Percentiles rank a stretch among this genome's conserved stretches.
Evolutionary conservation across 1,140 invertebrate species (phyloP).

Genomic region (Samia ricini): DNA sequence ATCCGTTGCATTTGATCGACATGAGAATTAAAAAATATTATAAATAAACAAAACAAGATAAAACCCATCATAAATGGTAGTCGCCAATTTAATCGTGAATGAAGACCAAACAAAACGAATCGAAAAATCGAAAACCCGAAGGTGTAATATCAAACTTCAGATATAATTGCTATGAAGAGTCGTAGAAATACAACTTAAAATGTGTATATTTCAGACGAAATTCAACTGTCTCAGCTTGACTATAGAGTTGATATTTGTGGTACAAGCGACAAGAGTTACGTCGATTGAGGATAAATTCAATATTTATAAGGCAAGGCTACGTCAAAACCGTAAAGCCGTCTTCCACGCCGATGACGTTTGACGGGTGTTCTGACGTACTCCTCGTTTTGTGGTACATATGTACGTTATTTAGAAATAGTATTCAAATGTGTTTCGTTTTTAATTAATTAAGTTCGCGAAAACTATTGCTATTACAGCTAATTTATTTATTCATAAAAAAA

Average conservation of each 20-base stretch:
- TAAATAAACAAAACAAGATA: no score
- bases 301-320: conserved; percentile 69
- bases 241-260: conserved; percentile 22
- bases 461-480: no score
- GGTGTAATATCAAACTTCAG: conserved; percentile 70
- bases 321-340: conserved; percentile 72
- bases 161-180: conserved; percentile 66
- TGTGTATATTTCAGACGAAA: not conserved
- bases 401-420: not conserved
- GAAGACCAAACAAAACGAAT: conserved; percentile 13
- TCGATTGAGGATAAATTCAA: conserved; percentile 49
- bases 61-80: no score
- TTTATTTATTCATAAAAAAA: no score
- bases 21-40: no score
- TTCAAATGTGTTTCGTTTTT: no score
- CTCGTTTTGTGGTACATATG: conserved; percentile 41
- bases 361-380: conserved; percentile 71
- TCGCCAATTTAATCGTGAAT: no score
- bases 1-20: no score
- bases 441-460: no score
- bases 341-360: conserved; percentile 74
- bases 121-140: conserved; percentile 71
- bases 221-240: not conserved
- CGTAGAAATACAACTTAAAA: conserved; percentile 27
- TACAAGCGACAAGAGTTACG: no score